Evolutionary conservation across 2,113 vertebrate genomes (phyloP).

Genomic region (Albula glossodonta): DNA sequence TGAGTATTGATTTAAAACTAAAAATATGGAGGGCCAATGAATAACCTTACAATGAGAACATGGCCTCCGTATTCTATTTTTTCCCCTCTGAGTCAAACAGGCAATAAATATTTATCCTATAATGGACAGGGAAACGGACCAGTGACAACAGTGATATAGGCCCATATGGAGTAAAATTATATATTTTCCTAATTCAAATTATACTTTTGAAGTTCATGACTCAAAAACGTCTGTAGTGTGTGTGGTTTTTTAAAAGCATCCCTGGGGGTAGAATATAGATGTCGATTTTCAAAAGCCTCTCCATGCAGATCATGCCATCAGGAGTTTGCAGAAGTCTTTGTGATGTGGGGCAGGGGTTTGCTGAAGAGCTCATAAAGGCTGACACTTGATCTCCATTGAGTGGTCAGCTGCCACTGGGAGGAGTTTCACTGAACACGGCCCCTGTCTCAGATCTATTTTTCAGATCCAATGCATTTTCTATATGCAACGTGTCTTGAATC

Average conservation of each 20-base stretch:
- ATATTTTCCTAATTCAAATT: not conserved
- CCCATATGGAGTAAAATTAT: not conserved
- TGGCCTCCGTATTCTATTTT: not conserved
- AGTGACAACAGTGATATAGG: not conserved
- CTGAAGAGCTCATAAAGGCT: slow-evolving; percentile 1
- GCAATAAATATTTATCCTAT: slow-evolving; percentile 3
- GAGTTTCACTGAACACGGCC: not conserved
- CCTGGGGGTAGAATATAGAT: not conserved
- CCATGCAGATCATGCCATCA: not conserved
- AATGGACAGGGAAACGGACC: not conserved
- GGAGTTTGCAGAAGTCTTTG: not conserved
- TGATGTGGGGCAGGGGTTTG: not conserved
- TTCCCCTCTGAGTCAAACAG: not conserved
- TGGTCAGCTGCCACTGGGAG: not conserved
- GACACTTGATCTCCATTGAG: not conserved
- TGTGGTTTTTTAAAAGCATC: too few relatives aligned
- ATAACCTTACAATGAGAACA: slow-evolving; percentile 1
- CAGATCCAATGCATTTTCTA: not conserved
- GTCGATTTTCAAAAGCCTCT: not conserved
- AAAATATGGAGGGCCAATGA: slow-evolving; percentile 24
- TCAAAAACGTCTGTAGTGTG: not conserved
- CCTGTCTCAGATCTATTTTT: not conserved
- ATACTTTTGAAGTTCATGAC: not conserved
- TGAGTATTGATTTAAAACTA: slow-evolving; percentile 26
- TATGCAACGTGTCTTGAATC: not conserved